Evolutionary conservation across 2,113 vertebrate species (phyloP).

Genomic region (Sinocyclocheilus anophthalmus): DNA sequence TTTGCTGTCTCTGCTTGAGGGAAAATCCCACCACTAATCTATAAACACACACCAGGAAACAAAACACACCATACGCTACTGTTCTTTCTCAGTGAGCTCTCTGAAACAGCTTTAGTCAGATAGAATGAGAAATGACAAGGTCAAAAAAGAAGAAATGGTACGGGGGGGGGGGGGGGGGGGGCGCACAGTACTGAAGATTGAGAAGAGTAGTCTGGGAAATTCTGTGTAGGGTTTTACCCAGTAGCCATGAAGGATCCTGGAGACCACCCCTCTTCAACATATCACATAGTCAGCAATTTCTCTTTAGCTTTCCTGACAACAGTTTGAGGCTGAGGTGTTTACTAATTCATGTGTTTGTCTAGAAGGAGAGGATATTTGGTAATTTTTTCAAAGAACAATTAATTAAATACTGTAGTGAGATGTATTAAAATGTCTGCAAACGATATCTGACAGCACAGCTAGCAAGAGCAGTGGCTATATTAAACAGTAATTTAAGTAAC

Average conservation of each 20-base stretch:
- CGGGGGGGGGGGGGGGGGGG: no score
- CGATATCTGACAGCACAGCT: neutral
- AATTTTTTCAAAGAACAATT: neutral
- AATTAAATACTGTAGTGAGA: neutral
- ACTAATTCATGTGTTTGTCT: neutral
- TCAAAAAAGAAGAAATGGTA: conserved; percentile 53
- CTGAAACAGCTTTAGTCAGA: conserved; percentile 63
- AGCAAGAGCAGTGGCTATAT: neutral
- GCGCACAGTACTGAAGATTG: conserved; percentile 52
- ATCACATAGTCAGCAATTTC: conserved; percentile 42
- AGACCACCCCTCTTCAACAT: conserved; percentile 51
- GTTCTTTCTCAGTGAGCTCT: conserved; percentile 67
- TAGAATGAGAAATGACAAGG: conserved; percentile 52
- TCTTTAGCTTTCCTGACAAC: conserved; percentile 43
- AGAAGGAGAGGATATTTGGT: neutral
- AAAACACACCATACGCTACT: conserved; percentile 26
- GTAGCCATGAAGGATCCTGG: conserved; percentile 51
- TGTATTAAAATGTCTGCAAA: neutral
- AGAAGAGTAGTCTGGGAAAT: conserved; percentile 56
- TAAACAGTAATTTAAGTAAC: neutral
- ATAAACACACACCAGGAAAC: conserved; percentile 53
- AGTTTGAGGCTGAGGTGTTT: conserved; percentile 2
- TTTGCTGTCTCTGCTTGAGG: conserved; percentile 62
- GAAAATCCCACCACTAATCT: conserved; percentile 73
- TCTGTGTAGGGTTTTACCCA: conserved; percentile 69